Conservation (phyloP, 1,140 invertebrate species). For the Aphidius gifuensis region DNA sequence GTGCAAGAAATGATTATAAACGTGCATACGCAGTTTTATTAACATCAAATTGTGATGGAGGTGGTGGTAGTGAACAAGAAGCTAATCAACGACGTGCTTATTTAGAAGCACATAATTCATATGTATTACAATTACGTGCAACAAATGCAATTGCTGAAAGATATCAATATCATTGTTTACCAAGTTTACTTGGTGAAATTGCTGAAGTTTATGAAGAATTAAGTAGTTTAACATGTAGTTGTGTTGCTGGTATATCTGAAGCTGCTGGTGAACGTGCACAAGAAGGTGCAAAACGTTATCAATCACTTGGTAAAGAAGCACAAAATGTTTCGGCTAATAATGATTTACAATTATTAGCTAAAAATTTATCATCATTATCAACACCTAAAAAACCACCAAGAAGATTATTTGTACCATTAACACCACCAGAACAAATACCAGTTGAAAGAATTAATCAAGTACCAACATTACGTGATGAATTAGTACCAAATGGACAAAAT, state of each 20-base stretch:
- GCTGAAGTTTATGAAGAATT: conserved; percentile 50
- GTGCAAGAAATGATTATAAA: conserved; percentile 76
- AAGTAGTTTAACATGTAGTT: conserved; percentile 43
- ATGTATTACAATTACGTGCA: conserved; percentile 87
- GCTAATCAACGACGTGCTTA: conserved; percentile 65
- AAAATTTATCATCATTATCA: conserved; percentile 33
- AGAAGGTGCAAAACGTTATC: conserved; percentile 47
- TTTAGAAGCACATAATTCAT: conserved; percentile 89
- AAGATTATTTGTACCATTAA: conserved; percentile 46
- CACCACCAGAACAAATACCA: conserved; percentile 46
- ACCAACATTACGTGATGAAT: conserved; percentile 74
- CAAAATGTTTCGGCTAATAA: conserved; percentile 36
- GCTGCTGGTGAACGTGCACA: conserved; percentile 37
- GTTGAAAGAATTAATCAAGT: conserved; percentile 45
- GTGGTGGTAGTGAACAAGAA: conserved; percentile 53
- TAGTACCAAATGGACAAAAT: conserved; percentile 75
- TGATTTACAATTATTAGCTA: conserved; percentile 45
- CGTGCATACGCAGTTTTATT: conserved; percentile 75
- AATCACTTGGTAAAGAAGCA: conserved; percentile 39
- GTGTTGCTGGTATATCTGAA: conserved; percentile 45
- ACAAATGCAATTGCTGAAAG: conserved; percentile 83
- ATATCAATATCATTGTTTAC: conserved; percentile 55
- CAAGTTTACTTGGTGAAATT: conserved; percentile 43
- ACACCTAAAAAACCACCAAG: conserved; percentile 37
- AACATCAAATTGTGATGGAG: conserved; percentile 41